Base-by-base conservation (phyloP, 1,140 invertebrate species). In the Hylaeus volcanicus region DNA sequence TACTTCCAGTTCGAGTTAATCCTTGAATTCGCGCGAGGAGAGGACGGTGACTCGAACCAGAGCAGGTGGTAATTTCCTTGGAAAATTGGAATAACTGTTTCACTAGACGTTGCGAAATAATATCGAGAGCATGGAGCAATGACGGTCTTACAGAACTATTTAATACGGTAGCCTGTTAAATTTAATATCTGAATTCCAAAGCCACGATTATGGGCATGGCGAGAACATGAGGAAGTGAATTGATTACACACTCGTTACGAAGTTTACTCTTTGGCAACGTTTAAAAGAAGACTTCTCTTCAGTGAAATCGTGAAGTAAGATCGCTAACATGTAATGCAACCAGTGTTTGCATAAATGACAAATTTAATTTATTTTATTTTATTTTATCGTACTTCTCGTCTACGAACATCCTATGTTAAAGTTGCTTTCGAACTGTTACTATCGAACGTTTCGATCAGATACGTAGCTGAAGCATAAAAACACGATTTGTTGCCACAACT, bases 31-130 rank as follows among this genome's bases (percentile, higher is more conserved):
- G 8, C 48, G 37, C 1, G 37, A 51, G 15, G 65, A 45, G 15
- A n/a, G 5, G 14, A 48, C n/a, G 39, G 66, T 26, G 66, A 70
- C 45, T 77, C 39, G 37, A 8, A 37, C n/a, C 51, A 37, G 9
- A 14, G 37, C 12, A 53, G n/a, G 15, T 45, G 5, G 58, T 64
- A 79, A 72, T 79, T 64, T 51, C 64, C 37, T 8, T 41, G 26
- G 9, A 8, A 70, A 77, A 69, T 61, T 70, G 45, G 55, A 60
- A 39, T 77, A 77, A 77, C 75, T 51, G 75, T 77, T 60, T 26
- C 14, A 39, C 15, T 37, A 77, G 61, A 39, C 11, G 51, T 55
- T 45, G 41, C 8, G 39, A 58, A 58, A 11, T 56, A 75, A 5
- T 65, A 73, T 73, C 56, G 37, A 41, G 71, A 4, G 39, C 2